Evolutionary conservation across 2,888 invertebrate genomes (phyloP).

Genomic region (Patella ulyssiponensis): DNA sequence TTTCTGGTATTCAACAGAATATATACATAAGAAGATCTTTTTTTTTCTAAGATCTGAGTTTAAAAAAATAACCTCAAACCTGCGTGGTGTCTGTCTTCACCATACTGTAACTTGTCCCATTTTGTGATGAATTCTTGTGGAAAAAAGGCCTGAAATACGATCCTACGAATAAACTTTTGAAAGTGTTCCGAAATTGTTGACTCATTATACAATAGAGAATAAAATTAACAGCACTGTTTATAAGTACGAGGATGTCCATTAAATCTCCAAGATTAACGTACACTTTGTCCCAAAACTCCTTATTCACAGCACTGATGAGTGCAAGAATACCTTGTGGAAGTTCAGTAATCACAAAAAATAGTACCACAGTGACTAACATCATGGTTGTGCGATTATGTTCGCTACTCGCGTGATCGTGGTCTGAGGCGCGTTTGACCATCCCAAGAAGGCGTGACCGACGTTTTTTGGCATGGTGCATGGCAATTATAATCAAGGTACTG

Average conservation of each 20-base stretch:
- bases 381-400: constrained; percentile 84
- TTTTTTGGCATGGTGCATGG: constrained; percentile 67
- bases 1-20: too few species aligned
- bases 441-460: constrained; percentile 62
- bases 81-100: constrained; percentile 60
- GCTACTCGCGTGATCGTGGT: constrained; percentile 63
- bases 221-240: constrained; percentile 94
- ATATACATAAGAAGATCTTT: too few species aligned
- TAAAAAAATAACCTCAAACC: constrained; percentile 39
- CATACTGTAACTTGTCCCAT: constrained; percentile 50
- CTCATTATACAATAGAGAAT: constrained; percentile 95
- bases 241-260: constrained; percentile 90
- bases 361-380: constrained; percentile 88
- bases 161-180: constrained; percentile 64
- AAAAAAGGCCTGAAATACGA: constrained; percentile 33
- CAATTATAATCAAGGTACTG: constrained; percentile 69
- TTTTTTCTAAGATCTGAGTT: too few species aligned
- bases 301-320: constrained; percentile 76
- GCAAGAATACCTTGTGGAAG: constrained; percentile 85
- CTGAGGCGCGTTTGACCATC: constrained; percentile 59
- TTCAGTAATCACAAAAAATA: constrained; percentile 90
- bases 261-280: constrained; percentile 81
- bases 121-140: constrained; percentile 34
- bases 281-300: constrained; percentile 76
- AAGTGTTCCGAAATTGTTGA: constrained; percentile 84